Conservation (phyloP, 2,888 invertebrate species). For the Drosophila lutescens region DNA sequence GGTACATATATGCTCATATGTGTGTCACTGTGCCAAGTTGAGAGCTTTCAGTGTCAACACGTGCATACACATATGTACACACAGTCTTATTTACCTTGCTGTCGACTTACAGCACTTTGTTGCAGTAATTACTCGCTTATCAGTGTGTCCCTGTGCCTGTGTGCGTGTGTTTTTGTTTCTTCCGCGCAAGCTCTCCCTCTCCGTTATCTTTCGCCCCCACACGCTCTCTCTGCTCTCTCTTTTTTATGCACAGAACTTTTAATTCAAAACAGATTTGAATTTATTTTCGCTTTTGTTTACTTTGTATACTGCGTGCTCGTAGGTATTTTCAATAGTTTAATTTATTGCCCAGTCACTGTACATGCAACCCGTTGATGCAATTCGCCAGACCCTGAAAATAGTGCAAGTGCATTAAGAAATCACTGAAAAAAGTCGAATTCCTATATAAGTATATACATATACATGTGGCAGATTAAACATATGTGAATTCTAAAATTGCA, state of each 20-base stretch:
- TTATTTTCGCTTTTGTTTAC: conserved; percentile 23
- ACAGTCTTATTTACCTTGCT: conserved; percentile 42
- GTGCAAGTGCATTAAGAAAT: neutral
- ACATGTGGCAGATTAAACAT: neutral
- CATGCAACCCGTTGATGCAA: conserved; percentile 40
- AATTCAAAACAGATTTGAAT: conserved; percentile 30
- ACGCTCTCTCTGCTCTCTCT: conserved; percentile 7
- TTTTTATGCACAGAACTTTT: conserved; percentile 12
- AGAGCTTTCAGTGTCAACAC: conserved; percentile 46
- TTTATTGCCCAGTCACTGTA: conserved; percentile 40
- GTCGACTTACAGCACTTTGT: conserved; percentile 46
- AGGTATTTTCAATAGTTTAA: conserved; percentile 18
- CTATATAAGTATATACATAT: neutral
- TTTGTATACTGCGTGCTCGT: conserved; percentile 1
- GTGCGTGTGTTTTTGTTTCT: conserved; percentile 32
- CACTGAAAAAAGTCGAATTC: conserved; percentile 4
- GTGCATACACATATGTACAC: conserved; percentile 16
- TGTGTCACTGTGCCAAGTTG: conserved; percentile 70
- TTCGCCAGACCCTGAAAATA: conserved; percentile 32
- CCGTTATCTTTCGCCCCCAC: conserved; percentile 11
- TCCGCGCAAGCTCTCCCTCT: conserved; percentile 46
- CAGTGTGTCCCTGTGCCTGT: conserved; percentile 2
- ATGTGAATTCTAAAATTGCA: no score
- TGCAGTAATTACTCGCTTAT: conserved; percentile 26
- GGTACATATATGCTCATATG: conserved; percentile 14